These are phyloP conservation scores for Hydroisotoma schaefferi DNA, from an alignment of 2,888 invertebrate species.

Conservation along the genomic window DNA sequence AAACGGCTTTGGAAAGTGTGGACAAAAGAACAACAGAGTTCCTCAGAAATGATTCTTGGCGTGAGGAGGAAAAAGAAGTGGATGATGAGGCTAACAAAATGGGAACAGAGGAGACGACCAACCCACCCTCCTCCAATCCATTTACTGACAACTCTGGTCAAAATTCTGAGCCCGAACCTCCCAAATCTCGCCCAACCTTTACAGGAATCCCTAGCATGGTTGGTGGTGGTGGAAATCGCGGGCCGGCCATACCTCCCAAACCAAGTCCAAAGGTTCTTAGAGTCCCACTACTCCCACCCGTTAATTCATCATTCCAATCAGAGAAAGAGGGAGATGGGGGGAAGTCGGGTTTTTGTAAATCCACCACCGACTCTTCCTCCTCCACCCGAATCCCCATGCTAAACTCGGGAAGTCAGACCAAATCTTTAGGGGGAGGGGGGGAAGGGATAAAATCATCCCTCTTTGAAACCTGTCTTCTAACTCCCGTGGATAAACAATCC, in stretches of 20 bases:
- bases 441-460: neutral
- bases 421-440: neutral
- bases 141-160: neutral
- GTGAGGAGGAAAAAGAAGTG: neutral
- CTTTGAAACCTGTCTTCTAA: neutral
- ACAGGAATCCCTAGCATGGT: slow-evolving; percentile 1
- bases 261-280: slow-evolving; percentile 4
- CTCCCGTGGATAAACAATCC: too few relatives aligned
- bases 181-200: neutral
- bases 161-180: neutral
- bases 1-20: slow-evolving; percentile 6
- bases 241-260: slow-evolving; percentile 7
- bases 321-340: neutral
- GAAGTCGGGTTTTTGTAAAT: neutral
- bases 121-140: neutral
- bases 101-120: neutral
- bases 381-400: neutral
- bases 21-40: slow-evolving; percentile 12
- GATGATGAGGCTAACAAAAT: neutral
- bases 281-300: too few relatives aligned
- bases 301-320: neutral
- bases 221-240: neutral
- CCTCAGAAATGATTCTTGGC: slow-evolving; percentile 3
- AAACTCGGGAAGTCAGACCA: neutral
- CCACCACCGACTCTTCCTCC: neutral